These are phyloP conservation scores for Neomonachus schauinslandi DNA, from an alignment of 2,113 vertebrate genomes.

Conservation along the genomic window DNA sequence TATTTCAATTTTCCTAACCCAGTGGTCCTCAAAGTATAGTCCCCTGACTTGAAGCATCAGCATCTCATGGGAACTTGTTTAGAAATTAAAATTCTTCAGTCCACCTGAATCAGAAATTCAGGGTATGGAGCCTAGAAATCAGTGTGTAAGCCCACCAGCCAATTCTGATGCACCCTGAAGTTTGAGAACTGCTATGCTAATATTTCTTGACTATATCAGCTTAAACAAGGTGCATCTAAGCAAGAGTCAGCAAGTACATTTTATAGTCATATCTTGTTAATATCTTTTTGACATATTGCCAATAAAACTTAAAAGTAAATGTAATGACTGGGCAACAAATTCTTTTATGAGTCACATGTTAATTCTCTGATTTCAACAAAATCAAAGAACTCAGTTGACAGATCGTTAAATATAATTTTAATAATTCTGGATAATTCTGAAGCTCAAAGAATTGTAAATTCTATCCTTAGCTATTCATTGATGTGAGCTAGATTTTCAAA, in stretches of 20 bases:
- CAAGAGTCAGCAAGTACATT: background rate
- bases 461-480: background rate
- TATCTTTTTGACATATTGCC: slow-evolving; percentile 30
- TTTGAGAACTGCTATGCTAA: background rate
- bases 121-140: background rate
- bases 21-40: background rate
- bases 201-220: background rate
- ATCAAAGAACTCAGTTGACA: slow-evolving; percentile 16
- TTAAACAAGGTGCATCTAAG: background rate
- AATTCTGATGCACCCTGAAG: background rate
- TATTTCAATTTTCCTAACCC: background rate
- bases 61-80: background rate
- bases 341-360: background rate
- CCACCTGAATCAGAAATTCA: background rate
- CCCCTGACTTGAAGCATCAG: background rate
- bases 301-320: slow-evolving; percentile 36
- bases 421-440: slow-evolving; percentile 23
- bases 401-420: slow-evolving; percentile 38
- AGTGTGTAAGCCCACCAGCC: background rate
- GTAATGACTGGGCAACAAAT: background rate
- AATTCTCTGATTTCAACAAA: slow-evolving; percentile 52
- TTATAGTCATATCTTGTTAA: background rate
- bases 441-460: slow-evolving; percentile 23
- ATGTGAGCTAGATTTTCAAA: background rate
- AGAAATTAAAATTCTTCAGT: slow-evolving; percentile 8